Evolutionary conservation across 2,797 vertebrate genomes (phyloP).

Genomic region (Rhabdomys pumilio): DNA sequence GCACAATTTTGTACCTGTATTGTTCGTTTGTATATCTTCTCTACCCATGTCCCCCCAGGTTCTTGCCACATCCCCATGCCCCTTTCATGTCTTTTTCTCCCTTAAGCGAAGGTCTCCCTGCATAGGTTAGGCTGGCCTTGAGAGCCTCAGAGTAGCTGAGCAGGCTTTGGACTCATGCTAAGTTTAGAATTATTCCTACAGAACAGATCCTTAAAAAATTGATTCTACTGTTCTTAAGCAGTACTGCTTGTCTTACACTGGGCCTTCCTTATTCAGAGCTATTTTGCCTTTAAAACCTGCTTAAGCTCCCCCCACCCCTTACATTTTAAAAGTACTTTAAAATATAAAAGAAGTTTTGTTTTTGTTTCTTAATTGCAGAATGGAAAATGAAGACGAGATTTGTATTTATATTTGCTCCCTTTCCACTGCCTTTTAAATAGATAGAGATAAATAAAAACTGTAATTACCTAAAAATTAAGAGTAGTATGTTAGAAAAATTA

Average conservation of each 20-base stretch:
- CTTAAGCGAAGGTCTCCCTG: not conserved
- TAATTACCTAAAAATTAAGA: conserved; percentile 12
- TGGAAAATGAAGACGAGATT: not conserved
- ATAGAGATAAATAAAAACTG: not conserved
- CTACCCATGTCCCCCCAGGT: too few relatives aligned
- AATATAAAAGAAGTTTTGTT: conserved; percentile 15
- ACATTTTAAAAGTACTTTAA: conserved; percentile 40
- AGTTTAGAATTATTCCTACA: not conserved
- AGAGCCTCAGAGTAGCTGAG: not conserved
- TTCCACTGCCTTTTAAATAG: not conserved
- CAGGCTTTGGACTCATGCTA: not conserved
- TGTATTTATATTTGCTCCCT: not conserved
- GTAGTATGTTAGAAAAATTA: conserved; percentile 36
- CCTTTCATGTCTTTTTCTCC: not conserved
- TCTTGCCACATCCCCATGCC: too few relatives aligned
- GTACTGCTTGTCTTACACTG: not conserved
- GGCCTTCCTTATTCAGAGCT: not conserved
- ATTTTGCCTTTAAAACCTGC: not conserved
- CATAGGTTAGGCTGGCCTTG: not conserved
- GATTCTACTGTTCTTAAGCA: conserved; percentile 11
- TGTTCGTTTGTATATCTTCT: not conserved
- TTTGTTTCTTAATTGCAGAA: conserved; percentile 24
- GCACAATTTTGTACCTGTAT: not conserved
- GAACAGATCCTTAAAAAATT: conserved; percentile 27
- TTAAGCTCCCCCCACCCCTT: not conserved